Percentiles rank a stretch among this genome's conserved stretches.
These are phyloP conservation scores for Sylvicapra grimmia DNA, from an alignment of 2,113 vertebrate species.

Conservation along the genomic window DNA sequence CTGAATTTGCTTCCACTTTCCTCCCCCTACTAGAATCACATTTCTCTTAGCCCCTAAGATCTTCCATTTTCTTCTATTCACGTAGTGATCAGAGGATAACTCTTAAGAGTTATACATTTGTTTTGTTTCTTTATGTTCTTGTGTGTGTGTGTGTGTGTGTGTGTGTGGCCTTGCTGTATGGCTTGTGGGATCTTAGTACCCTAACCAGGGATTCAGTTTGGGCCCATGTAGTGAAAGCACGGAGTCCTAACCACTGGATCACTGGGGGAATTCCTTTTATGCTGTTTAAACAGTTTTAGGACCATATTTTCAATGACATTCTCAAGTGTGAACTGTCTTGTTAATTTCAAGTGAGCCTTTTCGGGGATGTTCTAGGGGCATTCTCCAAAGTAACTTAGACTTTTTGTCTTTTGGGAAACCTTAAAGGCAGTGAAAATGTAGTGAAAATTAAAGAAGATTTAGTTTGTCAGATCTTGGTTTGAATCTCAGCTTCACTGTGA, in stretches of 20 bases:
- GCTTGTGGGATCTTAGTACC: not conserved
- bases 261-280: not conserved
- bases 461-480: not conserved
- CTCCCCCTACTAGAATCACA: not conserved
- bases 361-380: not conserved
- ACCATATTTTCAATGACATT: not conserved
- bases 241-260: not conserved
- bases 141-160: not conserved
- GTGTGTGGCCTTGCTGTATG: not conserved
- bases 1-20: not conserved
- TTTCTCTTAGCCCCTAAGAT: not conserved
- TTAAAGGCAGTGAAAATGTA: not conserved
- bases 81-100: not conserved
- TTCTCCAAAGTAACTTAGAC: not conserved
- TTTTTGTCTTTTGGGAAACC: not conserved
- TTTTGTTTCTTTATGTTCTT: constrained; percentile 26
- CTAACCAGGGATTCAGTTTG: not conserved
- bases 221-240: not conserved
- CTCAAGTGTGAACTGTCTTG: not conserved
- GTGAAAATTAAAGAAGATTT: not conserved
- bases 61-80: not conserved
- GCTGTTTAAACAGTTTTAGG: not conserved
- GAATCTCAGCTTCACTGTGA: not conserved
- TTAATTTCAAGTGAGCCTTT: constrained; percentile 5
- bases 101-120: not conserved